Percentiles rank a stretch among this genome's conserved stretches.
These are phyloP conservation scores for Athene noctua DNA, from an alignment of 2,113 vertebrate genomes.

Conservation along the genomic window DNA sequence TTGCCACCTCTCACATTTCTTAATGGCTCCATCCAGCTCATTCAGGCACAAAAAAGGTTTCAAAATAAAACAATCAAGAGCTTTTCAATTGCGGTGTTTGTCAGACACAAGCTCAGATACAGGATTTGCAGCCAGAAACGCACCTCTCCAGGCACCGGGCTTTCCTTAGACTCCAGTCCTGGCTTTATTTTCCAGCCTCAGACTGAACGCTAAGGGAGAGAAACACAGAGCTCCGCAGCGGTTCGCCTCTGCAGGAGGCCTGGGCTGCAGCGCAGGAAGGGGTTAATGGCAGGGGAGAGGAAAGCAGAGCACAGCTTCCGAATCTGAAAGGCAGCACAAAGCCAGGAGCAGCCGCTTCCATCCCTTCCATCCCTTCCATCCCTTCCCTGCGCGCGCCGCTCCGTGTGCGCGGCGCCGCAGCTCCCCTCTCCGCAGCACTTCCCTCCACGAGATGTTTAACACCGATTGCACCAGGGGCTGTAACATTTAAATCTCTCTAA, in stretches of 20 bases:
- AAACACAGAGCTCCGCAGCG: neutral
- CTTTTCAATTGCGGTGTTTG: neutral
- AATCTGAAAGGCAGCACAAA: neutral
- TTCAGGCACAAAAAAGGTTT: slow-evolving; percentile 15
- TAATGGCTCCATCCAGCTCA: neutral
- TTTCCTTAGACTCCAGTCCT: neutral
- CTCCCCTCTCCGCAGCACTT: neutral
- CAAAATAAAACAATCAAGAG: neutral
- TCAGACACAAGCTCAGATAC: neutral
- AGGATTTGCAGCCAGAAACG: neutral
- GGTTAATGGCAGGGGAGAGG: neutral
- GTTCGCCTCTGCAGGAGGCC: neutral
- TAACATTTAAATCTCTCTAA: neutral
- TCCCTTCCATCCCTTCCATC: neutral
- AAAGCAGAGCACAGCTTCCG: neutral
- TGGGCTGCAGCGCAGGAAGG: neutral
- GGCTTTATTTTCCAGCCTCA: neutral
- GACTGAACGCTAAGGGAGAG: neutral
- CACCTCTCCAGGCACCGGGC: neutral
- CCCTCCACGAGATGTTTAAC: neutral
- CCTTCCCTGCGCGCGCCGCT: neutral
- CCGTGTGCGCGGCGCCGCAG: neutral
- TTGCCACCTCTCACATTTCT: neutral
- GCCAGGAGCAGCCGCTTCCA: neutral
- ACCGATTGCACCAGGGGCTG: neutral